Evolutionary conservation across 2,797 vertebrate genomes (phyloP), one percentile per base, ranked within the genome.

Genomic region (Argentina silus): DNA sequence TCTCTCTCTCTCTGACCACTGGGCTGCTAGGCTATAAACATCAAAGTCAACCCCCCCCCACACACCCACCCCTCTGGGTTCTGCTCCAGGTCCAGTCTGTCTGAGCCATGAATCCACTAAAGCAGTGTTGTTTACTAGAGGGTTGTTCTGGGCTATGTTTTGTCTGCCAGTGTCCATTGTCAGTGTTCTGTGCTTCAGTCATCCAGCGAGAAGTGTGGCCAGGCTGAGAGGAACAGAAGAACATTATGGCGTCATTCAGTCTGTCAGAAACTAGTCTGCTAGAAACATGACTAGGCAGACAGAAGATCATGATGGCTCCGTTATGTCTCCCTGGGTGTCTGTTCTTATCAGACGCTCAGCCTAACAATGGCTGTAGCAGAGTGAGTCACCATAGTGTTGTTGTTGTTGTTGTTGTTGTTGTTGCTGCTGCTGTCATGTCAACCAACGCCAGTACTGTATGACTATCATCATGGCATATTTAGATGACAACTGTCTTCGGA

Each of bases 21-120:
- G 45, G 12, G 64, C 64, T 67, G 64, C 64, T n/a, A 23, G 14
- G 57, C 57, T 27, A 60, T 27, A 11, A 21, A 60, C 57, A 27
- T 60, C 57, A 15, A 60, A 60, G 12, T 11, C 10, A 27, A 36
- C 27, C 27, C 27, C 27, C 27, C 27, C 27, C 2, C 27, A 36
- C 27, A 36, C 27, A 36, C 27, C 27, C 27, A 36, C 27, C 27
- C 27, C 27, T 4, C 27, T 36, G 27, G 27, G 27, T 36, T 36
- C 27, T 36, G 27, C 27, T 36, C 27, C 27, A 36, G 27, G 27
- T 36, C 27, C 4, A 4, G 27, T 36, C 27, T 36, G 27, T 36
- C 27, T 36, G 27, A 36, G 27, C 27, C 27, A 4, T 36, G 27
- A 36, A 36, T 36, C 27, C 27, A 36, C 27, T 36, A 36, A 4